phyloP scores from a whole-genome alignment of 2,113 vertebrate species.

The Columba livia region DNA sequence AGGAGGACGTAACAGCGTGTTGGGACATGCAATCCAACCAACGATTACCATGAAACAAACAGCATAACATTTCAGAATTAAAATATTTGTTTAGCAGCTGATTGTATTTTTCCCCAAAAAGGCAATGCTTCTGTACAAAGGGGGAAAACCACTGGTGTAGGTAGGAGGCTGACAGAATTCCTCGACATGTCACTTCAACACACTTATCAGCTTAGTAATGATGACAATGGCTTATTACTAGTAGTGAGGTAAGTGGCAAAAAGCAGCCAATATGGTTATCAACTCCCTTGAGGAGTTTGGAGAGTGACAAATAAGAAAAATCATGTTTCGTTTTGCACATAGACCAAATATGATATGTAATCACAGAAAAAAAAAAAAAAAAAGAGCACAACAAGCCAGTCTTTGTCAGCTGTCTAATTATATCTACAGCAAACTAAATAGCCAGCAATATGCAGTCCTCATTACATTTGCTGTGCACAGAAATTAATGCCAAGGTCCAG shows the following conservation, averaged over 20 bases:
- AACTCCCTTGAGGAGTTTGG: conserved; percentile 33
- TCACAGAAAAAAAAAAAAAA: neutral
- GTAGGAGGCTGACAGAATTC: neutral
- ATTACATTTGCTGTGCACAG: neutral
- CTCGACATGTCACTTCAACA: neutral
- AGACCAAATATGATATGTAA: conserved; percentile 32
- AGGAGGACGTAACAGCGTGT: rapidly evolving
- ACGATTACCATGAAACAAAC: neutral
- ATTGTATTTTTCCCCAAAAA: neutral
- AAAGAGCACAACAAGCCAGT: neutral
- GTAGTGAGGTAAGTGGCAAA: conserved; percentile 58
- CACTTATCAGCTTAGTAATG: conserved; percentile 5
- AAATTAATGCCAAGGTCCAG: neutral
- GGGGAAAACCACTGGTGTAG: neutral
- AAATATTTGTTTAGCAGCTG: neutral
- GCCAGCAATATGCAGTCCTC: conserved; percentile 17
- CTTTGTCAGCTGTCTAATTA: conserved; percentile 57
- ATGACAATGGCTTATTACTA: conserved; percentile 9
- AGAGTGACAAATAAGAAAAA: conserved; percentile 54
- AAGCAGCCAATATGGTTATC: conserved; percentile 42
- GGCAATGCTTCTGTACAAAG: neutral
- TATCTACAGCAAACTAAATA: conserved; percentile 23
- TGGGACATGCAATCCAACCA: neutral
- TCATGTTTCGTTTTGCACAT: conserved; percentile 8
- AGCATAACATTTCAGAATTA: neutral